phyloP scores from a whole-genome alignment of 2,888 invertebrate genomes.

The Cantharis rustica region DNA sequence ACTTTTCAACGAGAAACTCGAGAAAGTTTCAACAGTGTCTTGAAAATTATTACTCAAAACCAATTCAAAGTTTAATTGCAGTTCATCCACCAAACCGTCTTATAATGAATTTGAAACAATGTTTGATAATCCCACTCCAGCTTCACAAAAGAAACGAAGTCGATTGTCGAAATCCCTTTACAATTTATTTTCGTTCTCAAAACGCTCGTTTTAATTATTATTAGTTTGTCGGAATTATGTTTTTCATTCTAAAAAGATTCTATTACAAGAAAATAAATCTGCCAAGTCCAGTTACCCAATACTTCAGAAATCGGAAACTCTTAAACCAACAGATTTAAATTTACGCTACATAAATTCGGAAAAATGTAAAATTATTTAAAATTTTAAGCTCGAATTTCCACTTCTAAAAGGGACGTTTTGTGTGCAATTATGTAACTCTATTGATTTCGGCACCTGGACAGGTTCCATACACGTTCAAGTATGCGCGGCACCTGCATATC shows the following conservation, averaged over 20 bases:
- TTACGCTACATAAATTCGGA: neutral
- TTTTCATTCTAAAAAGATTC: neutral
- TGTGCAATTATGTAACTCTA: neutral
- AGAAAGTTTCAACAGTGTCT: neutral
- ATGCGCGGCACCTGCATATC: no score
- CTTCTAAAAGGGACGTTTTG: neutral
- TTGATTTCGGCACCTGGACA: neutral
- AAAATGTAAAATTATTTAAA: neutral
- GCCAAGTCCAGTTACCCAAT: neutral
- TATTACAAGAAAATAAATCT: neutral
- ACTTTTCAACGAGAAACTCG: neutral
- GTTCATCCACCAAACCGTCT: conserved; percentile 1
- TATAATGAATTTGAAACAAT: conserved; percentile 2
- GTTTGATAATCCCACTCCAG: neutral
- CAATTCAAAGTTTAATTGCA: conserved; percentile 8
- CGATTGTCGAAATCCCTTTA: neutral
- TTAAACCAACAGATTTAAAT: neutral
- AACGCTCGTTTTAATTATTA: neutral
- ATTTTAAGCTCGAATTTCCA: neutral
- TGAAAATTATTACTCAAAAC: conserved; percentile 6
- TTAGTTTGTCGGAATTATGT: neutral
- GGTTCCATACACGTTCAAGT: neutral
- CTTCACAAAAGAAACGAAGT: neutral
- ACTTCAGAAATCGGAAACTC: neutral
- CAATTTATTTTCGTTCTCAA: neutral